Evolutionary conservation across 2,113 vertebrate species (phyloP), one percentile per base, ranked within the genome.

Genomic region (Bubalus kerabau): DNA sequence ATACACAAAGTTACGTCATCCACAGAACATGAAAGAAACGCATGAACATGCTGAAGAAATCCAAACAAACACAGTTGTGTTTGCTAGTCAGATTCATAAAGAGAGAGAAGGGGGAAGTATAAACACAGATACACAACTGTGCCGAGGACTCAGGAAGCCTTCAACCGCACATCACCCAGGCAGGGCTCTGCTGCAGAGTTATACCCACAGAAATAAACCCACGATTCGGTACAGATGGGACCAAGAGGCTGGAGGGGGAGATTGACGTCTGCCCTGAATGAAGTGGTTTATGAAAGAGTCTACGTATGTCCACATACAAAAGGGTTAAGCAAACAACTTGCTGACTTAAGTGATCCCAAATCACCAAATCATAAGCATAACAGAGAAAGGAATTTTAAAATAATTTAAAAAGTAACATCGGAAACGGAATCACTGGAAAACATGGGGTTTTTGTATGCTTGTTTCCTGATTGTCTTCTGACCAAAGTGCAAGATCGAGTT

Each of bases 1-100:
- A 90, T 30, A 59, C 0, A 0, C 7, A 2, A 93, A 82, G 96
- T 94, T 78, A 94, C 1, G 0, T 97, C 97, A 96, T 94, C 13
- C 0, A 83, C 64, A 54, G 71, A 96, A 94, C 89, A 95, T 1
- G 1, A 96, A 98, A 97, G 96, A 97, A 85, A 84, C 6, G 43
- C 48, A 46, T 7, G 0, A 15, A 14, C 54, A 9, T 15, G 7
- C 78, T 85, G 32, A 95, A 97, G 96, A 97, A 97, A 83, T 50
- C 90, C 89, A 97, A 97, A 96, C 60, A 94, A 97, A 85, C 82
- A 54, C 62, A 92, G 88, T 92, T 95, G 64, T 96, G 40, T 91
- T 71, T 28, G 32, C 96, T 88, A 56, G 52, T 89, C 26, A 81
- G 71, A 91, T 36, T 98, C 87, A 89, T 94, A 54, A 91, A 97